Base-by-base conservation (phyloP, 2,888 invertebrate species). In the Phania funesta region DNA sequence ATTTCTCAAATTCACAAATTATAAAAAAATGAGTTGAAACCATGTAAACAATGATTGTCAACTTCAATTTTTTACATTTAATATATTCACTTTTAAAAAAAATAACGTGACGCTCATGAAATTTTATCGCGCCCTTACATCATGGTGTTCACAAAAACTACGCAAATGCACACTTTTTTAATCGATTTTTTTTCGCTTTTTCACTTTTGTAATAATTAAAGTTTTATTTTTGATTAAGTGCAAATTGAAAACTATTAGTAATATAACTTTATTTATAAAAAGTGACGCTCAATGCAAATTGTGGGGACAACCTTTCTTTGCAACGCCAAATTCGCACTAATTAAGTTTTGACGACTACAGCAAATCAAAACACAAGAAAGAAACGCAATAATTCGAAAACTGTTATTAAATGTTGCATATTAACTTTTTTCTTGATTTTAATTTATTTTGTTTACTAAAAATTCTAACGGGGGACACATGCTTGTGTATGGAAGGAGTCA, bases 251-350 rank as follows among this genome's bases (percentile, higher is more conserved):
- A 50, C 48, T 50, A 50, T 3, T 20, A 50, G 22, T 22, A 50
- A 7, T 50, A 50, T 50, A 22, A n/a, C n/a, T n/a, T n/a, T 20
- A 50, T 6, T 50, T 50, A 50, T 50, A 50, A 50, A 50, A 50
- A 50, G 48, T 50, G 48, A 44, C 44, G 44, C 44, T 44, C 16
- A 44, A 44, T 52, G 52, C 24, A 52, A 52, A 52, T 52, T 52
- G 52, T 52, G 52, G 52, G 52, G 52, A 52, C 52, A 52, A 52
- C 52, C 52, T 52, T 52, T 52, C 24, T 52, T 52, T 52, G 52
- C 52, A 52, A 52, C 24, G 52, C 52, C 52, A 52, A 52, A 26
- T 52, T 52, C 24, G 52, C 52, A 52, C 24, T 52, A 52, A 52
- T 26, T 52, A 22, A 52, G 44, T 44, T 44, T 44, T 50, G 22